Evolutionary conservation across 1,140 invertebrate genomes (phyloP), one percentile per base, ranked within the genome.

Genomic region (Drosophila pruinosa): DNA sequence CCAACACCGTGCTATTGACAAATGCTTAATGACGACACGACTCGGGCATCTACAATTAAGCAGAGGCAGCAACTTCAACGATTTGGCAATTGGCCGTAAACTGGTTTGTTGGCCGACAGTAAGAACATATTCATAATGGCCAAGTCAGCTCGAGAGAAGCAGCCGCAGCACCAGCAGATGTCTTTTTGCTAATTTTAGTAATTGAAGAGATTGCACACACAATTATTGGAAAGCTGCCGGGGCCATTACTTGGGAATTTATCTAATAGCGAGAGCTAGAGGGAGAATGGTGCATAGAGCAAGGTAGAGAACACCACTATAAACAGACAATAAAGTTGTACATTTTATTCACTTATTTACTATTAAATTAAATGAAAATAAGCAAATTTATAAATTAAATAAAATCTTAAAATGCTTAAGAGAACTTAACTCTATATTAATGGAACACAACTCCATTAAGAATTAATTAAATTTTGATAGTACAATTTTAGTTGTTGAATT

Each of bases 51-150:
- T 28, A 63, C 50, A 31, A 54, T 31, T 10, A 54, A 63, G 67
- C n/a, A 34, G 57, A 52, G 59, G 21, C 14, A 15, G 5, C 24
- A 31, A 14, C 8, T 14, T 48, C 47, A 39, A 39, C 41, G 59
- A 64, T 70, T 70, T 28, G 59, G 41, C 41, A 70, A 28, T 64
- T 52, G 68, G 21, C 15, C 45, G 50, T 22, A 65, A 65, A 65
- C 68, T 64, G 61, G 68, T 71, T n/a, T 71, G 15, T 39, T 28
- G 50, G 22, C 24, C 26, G 26, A 47, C 38, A 31, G 10, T 41
- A 34, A 19, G 17, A 34, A 12, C 41, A 52, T 41, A 36, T 31
- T 62, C 1, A 10, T 4, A 50, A 31, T 21, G 36, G 8, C 14
- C 34, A 61, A 24, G 22, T 31, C 45, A 36, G 19, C 28, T 43